These are phyloP conservation scores for Tetragnatha versicolor DNA, from an alignment of 1,140 invertebrate species.

Conservation along the genomic window DNA sequence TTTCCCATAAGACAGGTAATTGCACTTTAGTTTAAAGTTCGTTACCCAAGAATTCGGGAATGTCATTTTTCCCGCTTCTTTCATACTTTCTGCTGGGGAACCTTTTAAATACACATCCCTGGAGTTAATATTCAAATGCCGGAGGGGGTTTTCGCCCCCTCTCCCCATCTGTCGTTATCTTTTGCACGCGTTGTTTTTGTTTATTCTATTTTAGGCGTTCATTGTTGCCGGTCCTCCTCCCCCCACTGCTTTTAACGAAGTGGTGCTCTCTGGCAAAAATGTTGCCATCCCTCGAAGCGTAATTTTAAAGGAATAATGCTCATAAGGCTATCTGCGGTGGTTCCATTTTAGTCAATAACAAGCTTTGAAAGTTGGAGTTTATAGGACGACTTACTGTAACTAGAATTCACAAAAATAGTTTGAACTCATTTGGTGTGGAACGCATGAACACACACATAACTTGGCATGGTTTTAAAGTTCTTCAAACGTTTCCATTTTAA, in stretches of 20 bases:
- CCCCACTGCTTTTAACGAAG: constrained; percentile 17
- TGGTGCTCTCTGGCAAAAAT: not conserved
- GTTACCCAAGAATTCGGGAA: constrained; percentile 39
- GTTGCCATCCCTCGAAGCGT: too few species aligned
- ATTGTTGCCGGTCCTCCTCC: not conserved
- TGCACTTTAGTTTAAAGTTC: constrained; percentile 51
- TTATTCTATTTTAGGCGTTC: constrained; percentile 4
- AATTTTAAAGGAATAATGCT: too few species aligned
- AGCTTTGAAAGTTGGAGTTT: too few species aligned
- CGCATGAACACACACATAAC: too few species aligned
- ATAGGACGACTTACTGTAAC: too few species aligned
- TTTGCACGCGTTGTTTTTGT: constrained; percentile 9
- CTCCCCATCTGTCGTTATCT: constrained; percentile 5
- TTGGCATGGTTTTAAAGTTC: too few species aligned
- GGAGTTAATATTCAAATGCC: constrained; percentile 43
- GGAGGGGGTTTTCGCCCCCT: not conserved
- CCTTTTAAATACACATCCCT: constrained; percentile 44
- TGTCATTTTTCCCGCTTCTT: constrained; percentile 34
- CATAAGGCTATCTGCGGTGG: too few species aligned
- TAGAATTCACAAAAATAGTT: too few species aligned
- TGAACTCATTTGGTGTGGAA: too few species aligned
- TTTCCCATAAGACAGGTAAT: constrained; percentile 41
- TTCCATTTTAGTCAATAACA: too few species aligned
- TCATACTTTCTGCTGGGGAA: constrained; percentile 8
- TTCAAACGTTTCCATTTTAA: too few species aligned